These are phyloP conservation scores for Myopa tessellatipennis DNA, from an alignment of 2,888 invertebrate species.

Conservation along the genomic window DNA sequence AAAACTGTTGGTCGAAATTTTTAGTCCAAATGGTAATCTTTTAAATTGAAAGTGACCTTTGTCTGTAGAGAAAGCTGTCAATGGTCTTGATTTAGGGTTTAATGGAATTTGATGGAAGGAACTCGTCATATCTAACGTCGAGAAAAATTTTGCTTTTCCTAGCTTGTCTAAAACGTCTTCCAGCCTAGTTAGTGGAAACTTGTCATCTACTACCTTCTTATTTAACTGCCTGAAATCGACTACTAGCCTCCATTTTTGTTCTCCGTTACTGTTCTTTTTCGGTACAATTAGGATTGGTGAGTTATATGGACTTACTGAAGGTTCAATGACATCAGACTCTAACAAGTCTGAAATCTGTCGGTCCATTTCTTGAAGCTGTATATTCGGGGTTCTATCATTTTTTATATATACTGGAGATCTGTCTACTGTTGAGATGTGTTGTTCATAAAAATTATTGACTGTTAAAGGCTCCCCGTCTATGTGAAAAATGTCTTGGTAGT, in stretches of 20 bases:
- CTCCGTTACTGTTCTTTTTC: conserved; percentile 18
- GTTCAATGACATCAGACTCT: conserved; percentile 27
- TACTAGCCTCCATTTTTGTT: conserved; percentile 34
- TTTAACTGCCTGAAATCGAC: conserved; percentile 34
- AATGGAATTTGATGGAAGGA: conserved; percentile 34
- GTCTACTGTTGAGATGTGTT: conserved; percentile 1
- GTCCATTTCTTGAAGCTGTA: conserved; percentile 20
- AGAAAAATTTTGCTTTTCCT: conserved; percentile 34
- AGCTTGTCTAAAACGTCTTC: conserved; percentile 29
- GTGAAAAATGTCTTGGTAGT: conserved; percentile 6
- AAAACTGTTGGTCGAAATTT: neutral
- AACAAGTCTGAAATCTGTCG: conserved; percentile 24
- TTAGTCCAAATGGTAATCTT: too few relatives aligned
- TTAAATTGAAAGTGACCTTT: neutral
- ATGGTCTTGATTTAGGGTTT: conserved; percentile 19
- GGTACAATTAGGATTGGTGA: conserved; percentile 35
- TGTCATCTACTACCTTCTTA: conserved; percentile 23
- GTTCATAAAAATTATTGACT: neutral
- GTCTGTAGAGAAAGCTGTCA: conserved; percentile 29
- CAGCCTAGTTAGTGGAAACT: conserved; percentile 25
- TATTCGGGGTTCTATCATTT: conserved; percentile 33
- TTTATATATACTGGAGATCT: conserved; percentile 29
- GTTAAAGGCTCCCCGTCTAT: conserved; percentile 5
- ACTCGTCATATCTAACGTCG: conserved; percentile 35
- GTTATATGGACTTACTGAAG: conserved; percentile 37